Conservation (phyloP, 2,113 vertebrate species). For the Eupsittula cactorum region DNA sequence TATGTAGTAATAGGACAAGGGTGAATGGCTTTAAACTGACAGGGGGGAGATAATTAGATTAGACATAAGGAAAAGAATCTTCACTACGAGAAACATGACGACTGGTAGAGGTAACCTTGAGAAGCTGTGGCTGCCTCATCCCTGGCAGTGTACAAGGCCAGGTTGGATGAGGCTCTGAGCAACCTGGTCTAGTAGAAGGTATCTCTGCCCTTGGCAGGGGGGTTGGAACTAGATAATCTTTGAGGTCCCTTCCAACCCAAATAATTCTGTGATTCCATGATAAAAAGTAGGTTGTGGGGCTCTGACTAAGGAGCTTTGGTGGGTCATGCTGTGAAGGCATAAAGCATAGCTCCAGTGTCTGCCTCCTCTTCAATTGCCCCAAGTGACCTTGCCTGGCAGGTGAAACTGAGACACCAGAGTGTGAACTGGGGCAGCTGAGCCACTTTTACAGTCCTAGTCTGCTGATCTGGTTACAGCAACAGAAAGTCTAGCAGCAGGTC, state of each 20-base stretch:
- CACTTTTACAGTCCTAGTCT: neutral
- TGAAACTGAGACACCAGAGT: neutral
- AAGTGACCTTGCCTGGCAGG: neutral
- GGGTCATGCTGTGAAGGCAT: neutral
- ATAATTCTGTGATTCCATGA: neutral
- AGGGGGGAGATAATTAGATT: neutral
- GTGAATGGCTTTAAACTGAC: neutral
- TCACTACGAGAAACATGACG: neutral
- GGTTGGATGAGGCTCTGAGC: neutral
- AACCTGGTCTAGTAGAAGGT: neutral
- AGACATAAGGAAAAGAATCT: neutral
- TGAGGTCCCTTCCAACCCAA: neutral
- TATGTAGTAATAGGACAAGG: neutral
- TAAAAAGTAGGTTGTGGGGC: neutral
- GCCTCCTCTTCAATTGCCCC: neutral
- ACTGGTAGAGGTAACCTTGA: neutral
- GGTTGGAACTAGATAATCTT: neutral
- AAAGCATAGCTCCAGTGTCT: neutral
- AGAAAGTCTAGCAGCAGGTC: neutral
- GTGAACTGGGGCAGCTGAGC: neutral
- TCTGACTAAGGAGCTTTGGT: neutral
- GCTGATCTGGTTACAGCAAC: neutral
- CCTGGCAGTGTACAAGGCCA: neutral
- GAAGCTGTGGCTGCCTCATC: neutral
- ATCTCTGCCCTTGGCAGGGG: neutral